Conservation (phyloP, 1,140 invertebrate genomes). For the Whitmania pigra region DNA sequence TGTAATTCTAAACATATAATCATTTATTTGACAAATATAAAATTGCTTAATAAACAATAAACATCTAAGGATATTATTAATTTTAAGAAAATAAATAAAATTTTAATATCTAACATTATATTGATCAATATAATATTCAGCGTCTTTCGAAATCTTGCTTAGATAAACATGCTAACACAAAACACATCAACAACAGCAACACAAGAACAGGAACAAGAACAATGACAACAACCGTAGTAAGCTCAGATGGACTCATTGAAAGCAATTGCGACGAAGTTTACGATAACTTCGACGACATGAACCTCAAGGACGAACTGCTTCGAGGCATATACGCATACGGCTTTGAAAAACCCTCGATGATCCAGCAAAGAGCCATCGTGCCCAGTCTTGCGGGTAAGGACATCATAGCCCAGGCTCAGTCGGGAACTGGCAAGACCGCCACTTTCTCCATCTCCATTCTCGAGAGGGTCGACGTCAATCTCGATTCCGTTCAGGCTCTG, state of each 20-base stretch:
- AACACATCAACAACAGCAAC: too few species aligned
- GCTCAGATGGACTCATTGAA: background rate
- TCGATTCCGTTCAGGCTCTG: conserved; percentile 81
- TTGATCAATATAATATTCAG: too few species aligned
- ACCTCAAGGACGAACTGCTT: conserved; percentile 72
- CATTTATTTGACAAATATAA: too few species aligned
- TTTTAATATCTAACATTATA: too few species aligned
- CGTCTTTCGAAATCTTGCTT: too few species aligned
- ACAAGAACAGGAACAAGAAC: too few species aligned
- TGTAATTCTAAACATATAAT: too few species aligned
- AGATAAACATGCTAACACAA: too few species aligned
- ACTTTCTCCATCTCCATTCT: conserved; percentile 94
- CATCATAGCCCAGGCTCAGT: conserved; percentile 92
- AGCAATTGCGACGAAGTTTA: conserved; percentile 14
- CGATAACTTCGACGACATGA: conserved; percentile 71
- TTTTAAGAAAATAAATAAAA: too few species aligned
- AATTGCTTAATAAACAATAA: too few species aligned
- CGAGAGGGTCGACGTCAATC: conserved; percentile 78
- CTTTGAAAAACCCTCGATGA: conserved; percentile 98
- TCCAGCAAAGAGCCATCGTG: conserved; percentile 95
- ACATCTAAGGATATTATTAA: too few species aligned
- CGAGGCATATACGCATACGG: conserved; percentile 98
- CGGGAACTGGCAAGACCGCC: conserved; percentile 89
- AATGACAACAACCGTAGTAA: too few species aligned
- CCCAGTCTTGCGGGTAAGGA: conserved; percentile 65